Conservation (phyloP, 30 jellyfish, hydroid and myxozoan species). For the Aurelia sp. region DNA sequence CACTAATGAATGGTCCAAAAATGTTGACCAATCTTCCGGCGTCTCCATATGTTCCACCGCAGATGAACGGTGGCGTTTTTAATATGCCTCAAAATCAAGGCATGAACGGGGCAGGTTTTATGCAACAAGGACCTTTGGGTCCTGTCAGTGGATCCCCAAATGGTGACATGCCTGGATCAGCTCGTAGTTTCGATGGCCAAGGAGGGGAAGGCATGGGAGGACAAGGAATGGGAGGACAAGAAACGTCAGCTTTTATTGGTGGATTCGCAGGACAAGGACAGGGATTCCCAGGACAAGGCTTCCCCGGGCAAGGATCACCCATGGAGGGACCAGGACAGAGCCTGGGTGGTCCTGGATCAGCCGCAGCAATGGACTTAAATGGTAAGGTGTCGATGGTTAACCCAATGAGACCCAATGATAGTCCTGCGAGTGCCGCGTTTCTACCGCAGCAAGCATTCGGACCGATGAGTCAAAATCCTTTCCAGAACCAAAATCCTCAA, state of each 20-base stretch:
- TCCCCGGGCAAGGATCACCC: slow-evolving; percentile 4
- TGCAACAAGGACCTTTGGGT: slow-evolving; percentile 19
- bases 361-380: slow-evolving; percentile 52
- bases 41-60: slow-evolving; percentile 56
- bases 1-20: slow-evolving; percentile 68
- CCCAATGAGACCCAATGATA: slow-evolving; percentile 16
- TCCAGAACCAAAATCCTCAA: slow-evolving; percentile 47
- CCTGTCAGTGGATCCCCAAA: neutral
- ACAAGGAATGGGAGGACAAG: slow-evolving; percentile 34
- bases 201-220: slow-evolving; percentile 33
- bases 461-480: slow-evolving; percentile 69
- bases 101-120: slow-evolving; percentile 30
- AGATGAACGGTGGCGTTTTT: slow-evolving; percentile 57
- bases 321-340: slow-evolving; percentile 32
- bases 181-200: slow-evolving; percentile 26
- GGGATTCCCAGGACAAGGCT: no score
- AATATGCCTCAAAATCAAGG: slow-evolving; percentile 49
- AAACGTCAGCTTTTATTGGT: slow-evolving; percentile 41
- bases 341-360: slow-evolving; percentile 4
- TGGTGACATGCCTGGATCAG: slow-evolving; percentile 37
- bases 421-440: slow-evolving; percentile 11
- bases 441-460: slow-evolving; percentile 55
- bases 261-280: slow-evolving; percentile 21
- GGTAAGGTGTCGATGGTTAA: slow-evolving; percentile 44
- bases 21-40: slow-evolving; percentile 69